phyloP scores from a whole-genome alignment of 2,797 vertebrate species.

The Acanthopagrus latus region DNA sequence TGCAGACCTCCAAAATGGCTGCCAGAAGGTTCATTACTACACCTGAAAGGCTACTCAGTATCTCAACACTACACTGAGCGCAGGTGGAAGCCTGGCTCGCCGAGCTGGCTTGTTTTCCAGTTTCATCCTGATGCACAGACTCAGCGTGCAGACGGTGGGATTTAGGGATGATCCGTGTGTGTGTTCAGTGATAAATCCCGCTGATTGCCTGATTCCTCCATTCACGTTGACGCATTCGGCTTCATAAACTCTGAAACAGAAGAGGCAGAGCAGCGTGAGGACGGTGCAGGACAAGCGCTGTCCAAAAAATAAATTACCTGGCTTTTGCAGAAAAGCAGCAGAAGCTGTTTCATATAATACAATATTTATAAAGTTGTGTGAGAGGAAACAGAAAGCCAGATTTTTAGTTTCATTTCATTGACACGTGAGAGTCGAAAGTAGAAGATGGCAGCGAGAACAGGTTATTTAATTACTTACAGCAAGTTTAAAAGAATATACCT shows the following conservation, averaged over 20 bases:
- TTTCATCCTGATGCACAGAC: conserved; percentile 40
- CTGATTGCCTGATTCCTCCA: conserved; percentile 24
- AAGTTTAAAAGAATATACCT: no score
- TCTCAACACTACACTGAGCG: conserved; percentile 36
- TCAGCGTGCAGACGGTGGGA: conserved; percentile 34
- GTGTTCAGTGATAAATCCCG: conserved; percentile 41
- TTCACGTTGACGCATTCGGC: conserved; percentile 46
- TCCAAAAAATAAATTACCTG: neutral
- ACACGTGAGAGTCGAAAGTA: no score
- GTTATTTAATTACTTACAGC: no score
- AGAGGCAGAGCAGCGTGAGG: conserved; percentile 42
- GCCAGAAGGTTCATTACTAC: conserved; percentile 40
- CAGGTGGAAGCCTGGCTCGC: conserved; percentile 44
- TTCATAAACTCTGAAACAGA: conserved; percentile 66
- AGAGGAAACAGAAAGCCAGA: neutral
- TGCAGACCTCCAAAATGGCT: conserved; percentile 59
- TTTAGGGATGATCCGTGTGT: conserved; percentile 44
- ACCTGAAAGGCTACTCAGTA: conserved; percentile 42
- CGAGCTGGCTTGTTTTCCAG: conserved; percentile 38
- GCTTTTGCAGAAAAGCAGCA: neutral
- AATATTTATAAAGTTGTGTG: neutral
- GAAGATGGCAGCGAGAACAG: no score
- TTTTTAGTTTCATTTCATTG: no score
- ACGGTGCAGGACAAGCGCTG: neutral
- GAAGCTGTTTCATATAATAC: neutral